Conservation (phyloP, 2,797 vertebrate species). For the Geotrypetes seraphini region DNA sequence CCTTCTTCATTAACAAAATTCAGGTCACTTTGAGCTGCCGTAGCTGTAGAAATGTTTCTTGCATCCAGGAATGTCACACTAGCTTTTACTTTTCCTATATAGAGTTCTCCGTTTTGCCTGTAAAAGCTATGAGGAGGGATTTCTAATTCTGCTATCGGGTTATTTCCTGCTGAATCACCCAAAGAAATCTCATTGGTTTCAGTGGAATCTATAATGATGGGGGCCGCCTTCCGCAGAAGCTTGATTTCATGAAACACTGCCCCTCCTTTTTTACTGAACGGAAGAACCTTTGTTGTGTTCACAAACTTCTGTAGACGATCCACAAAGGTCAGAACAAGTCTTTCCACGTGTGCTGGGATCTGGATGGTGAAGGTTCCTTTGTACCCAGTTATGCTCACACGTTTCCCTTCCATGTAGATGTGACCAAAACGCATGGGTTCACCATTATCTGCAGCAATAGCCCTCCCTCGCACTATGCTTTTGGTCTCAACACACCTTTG, state of each 20-base stretch:
- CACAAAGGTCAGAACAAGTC: conserved; percentile 89
- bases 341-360: conserved; percentile 74
- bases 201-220: conserved; percentile 67
- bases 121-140: conserved; percentile 86
- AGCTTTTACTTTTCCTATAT: conserved; percentile 81
- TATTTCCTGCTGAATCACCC: conserved; percentile 70
- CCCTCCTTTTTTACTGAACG: conserved; percentile 84
- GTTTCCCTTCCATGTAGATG: conserved; percentile 76
- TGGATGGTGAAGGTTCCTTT: conserved; percentile 92
- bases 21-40: conserved; percentile 85
- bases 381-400: conserved; percentile 90
- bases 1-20: conserved; percentile 84
- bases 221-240: conserved; percentile 74
- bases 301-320: conserved; percentile 92
- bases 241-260: conserved; percentile 89
- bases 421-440: conserved; percentile 94
- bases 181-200: conserved; percentile 76
- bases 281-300: conserved; percentile 91
- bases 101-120: conserved; percentile 81
- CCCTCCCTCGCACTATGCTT: conserved; percentile 73
- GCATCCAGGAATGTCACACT: conserved; percentile 92
- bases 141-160: conserved; percentile 82
- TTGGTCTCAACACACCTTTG: conserved; percentile 81
- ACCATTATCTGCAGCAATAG: conserved; percentile 76
- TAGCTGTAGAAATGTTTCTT: conserved; percentile 73